phyloP scores from a whole-genome alignment of 2,113 vertebrate genomes.

The Gymnarchus niloticus region DNA sequence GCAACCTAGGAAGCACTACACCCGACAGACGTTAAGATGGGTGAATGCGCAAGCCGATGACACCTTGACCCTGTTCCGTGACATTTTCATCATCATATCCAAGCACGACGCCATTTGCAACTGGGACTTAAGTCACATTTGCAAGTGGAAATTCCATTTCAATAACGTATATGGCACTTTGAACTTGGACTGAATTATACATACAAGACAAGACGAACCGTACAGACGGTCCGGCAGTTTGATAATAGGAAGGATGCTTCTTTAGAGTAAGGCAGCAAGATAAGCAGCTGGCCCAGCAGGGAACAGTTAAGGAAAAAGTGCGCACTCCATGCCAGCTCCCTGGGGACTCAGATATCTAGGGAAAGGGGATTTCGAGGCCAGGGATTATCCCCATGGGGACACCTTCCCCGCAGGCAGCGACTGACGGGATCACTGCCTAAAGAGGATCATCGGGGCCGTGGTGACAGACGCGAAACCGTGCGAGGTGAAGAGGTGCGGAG shows the following conservation, averaged over 20 bases:
- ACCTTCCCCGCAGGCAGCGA: neutral
- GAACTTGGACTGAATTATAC: too few relatives aligned
- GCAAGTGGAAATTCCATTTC: neutral
- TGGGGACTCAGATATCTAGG: neutral
- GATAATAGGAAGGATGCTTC: neutral
- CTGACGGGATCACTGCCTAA: neutral
- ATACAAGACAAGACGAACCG: neutral
- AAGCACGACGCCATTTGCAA: neutral
- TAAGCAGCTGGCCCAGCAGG: too few relatives aligned
- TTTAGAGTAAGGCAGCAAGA: neutral
- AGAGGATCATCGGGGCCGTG: neutral
- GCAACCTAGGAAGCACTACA: neutral
- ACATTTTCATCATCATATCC: neutral
- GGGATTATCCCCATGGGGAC: neutral
- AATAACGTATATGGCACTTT: neutral
- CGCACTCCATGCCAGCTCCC: neutral
- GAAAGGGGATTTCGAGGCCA: neutral
- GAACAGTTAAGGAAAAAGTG: neutral
- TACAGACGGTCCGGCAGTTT: neutral
- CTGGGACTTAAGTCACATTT: neutral
- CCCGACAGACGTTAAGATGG: neutral
- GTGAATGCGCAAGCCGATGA: neutral
- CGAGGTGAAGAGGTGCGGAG: neutral
- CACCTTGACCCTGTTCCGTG: neutral
- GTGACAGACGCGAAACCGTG: neutral